These are phyloP conservation scores for Papilio helenus DNA, from an alignment of 1,140 invertebrate species.

Conservation along the genomic window DNA sequence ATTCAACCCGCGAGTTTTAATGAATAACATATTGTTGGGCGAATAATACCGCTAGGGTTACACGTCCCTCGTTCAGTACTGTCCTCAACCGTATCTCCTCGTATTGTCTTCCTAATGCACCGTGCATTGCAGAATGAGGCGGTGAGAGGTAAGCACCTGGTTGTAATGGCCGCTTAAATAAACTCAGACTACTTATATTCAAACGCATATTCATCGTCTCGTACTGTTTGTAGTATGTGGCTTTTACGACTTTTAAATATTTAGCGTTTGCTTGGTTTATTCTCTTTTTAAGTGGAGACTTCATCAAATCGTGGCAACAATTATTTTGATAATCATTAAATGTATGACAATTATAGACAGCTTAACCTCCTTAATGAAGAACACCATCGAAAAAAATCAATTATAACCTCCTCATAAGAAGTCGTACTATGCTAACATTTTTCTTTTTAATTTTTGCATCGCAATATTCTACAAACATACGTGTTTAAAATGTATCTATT, in stretches of 20 bases:
- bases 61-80: not conserved
- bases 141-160: not conserved
- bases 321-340: too few relatives aligned
- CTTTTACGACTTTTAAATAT: not conserved
- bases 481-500: slow-evolving; percentile 8
- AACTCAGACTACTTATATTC: slow-evolving; percentile 7
- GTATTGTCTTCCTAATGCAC: slow-evolving; percentile 16
- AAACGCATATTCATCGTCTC: slow-evolving; percentile 4
- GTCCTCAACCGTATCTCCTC: not conserved
- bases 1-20: slow-evolving; percentile 10
- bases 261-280: not conserved
- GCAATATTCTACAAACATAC: not conserved
- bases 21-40: slow-evolving; percentile 37
- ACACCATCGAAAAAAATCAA: too few relatives aligned
- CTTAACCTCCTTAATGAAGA: too few relatives aligned
- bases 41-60: slow-evolving; percentile 9
- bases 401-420: too few relatives aligned
- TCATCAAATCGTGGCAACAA: not conserved
- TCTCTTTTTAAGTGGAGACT: not conserved
- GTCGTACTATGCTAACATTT: not conserved
- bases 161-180: slow-evolving; percentile 23
- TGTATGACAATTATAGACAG: too few relatives aligned
- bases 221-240: not conserved
- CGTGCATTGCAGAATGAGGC: not conserved
- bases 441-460: too few relatives aligned